phyloP scores from a whole-genome alignment of 2,888 invertebrate genomes.

The Heliconius sara region DNA sequence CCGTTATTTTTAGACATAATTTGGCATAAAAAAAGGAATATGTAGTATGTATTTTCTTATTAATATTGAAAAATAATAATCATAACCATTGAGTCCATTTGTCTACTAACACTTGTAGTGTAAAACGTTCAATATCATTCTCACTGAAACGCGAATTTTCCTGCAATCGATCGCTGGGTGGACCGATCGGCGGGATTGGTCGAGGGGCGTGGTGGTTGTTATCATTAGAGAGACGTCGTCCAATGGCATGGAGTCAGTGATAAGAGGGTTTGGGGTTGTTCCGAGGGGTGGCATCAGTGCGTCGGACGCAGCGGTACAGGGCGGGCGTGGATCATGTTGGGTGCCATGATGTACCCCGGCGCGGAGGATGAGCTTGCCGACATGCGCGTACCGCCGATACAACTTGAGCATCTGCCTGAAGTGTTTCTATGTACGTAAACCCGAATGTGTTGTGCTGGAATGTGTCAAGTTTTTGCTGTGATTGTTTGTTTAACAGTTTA shows the following conservation, averaged over 20 bases:
- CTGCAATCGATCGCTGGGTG: slow-evolving; percentile 79
- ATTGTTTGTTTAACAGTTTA: slow-evolving; percentile 22
- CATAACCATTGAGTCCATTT: slow-evolving; percentile 34
- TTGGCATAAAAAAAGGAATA: not conserved
- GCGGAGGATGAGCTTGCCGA: slow-evolving; percentile 76
- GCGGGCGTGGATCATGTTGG: slow-evolving; percentile 76
- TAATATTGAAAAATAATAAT: slow-evolving; percentile 13
- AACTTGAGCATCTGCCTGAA: slow-evolving; percentile 89
- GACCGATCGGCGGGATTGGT: slow-evolving; percentile 67
- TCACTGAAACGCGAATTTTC: slow-evolving; percentile 71
- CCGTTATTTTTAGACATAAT: not conserved
- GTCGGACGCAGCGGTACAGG: slow-evolving; percentile 67
- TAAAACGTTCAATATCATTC: slow-evolving; percentile 71
- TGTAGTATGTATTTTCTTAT: not conserved
- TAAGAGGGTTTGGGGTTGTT: slow-evolving; percentile 79
- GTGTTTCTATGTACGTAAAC: slow-evolving; percentile 88
- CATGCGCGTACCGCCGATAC: slow-evolving; percentile 89
- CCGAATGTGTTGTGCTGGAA: slow-evolving; percentile 48
- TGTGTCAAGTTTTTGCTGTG: slow-evolving; percentile 22
- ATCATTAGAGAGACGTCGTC: slow-evolving; percentile 66
- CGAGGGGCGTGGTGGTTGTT: slow-evolving; percentile 78
- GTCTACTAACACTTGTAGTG: slow-evolving; percentile 57
- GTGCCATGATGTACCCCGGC: slow-evolving; percentile 81
- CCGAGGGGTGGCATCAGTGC: slow-evolving; percentile 74
- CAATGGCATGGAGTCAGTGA: slow-evolving; percentile 69